Conservation (phyloP, 2,113 vertebrate species). For the Fregetta grallaria region DNA sequence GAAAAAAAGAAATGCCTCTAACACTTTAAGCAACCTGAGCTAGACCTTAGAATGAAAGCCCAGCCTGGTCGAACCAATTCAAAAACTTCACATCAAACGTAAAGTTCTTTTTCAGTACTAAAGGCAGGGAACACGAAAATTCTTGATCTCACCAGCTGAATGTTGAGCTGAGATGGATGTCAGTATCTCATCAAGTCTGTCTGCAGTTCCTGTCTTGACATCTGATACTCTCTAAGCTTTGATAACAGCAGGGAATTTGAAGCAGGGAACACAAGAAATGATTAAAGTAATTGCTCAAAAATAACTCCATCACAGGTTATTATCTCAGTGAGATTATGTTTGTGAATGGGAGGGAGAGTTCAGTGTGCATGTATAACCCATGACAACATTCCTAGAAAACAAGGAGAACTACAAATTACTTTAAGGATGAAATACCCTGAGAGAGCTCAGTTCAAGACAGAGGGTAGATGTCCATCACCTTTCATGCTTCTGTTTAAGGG, state of each 20-base stretch:
- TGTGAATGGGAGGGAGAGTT: background rate
- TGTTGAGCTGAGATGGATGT: background rate
- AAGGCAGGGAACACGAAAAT: background rate
- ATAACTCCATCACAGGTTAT: background rate
- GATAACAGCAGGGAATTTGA: background rate
- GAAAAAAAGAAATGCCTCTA: background rate
- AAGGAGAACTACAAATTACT: background rate
- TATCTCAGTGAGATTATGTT: background rate
- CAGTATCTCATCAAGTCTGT: background rate
- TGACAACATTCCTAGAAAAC: background rate
- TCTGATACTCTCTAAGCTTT: background rate
- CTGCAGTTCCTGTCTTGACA: background rate
- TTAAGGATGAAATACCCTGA: background rate
- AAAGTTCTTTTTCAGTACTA: background rate
- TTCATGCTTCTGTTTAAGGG: background rate
- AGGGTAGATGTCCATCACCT: background rate
- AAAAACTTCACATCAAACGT: conserved; percentile 2
- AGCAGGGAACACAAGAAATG: background rate
- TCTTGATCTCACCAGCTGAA: background rate
- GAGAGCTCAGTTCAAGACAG: background rate
- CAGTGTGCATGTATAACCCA: background rate
- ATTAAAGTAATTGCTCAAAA: background rate
- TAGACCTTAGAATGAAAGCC: conserved; percentile 32
- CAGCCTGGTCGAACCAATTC: background rate
- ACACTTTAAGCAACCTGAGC: background rate